Evolutionary conservation across 2,113 vertebrate genomes (phyloP), one percentile per base, ranked within the genome.

Genomic region (Vidua macroura): DNA sequence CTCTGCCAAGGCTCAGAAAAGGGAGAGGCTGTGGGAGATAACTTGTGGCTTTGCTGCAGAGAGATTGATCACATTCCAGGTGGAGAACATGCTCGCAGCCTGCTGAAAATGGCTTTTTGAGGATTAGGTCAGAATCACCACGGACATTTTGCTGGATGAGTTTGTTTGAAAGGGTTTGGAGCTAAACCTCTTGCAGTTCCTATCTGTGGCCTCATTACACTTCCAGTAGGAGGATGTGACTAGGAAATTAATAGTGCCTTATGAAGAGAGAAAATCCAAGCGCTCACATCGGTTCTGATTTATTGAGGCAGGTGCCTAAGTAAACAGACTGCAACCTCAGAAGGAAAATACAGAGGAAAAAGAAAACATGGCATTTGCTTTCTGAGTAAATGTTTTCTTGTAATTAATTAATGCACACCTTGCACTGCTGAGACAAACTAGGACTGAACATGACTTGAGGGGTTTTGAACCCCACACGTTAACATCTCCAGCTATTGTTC

Each of bases 241-340:
- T 69, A 96, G 96, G 81, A 95, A 86, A 94, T 68, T 67, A 84
- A 95, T 14, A 64, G 46, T 11, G 77, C 59, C 58, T 85, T 83
- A 62, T 44, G 76, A 89, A 94, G 92, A 78, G 58, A 88, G 52
- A 59, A 59, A 86, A 92, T 76, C 58, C 62, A 70, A 77, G 55
- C 6, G 51, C 62, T 78, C 68, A 37, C 11, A 33, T 28, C 7
- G 4, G 41, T 69, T 72, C 88, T 48, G 70, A 83, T 84, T 91
- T 77, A 81, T 30, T 33, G 55, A 82, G 33, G 84, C 73, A 84
- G 66, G 82, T 66, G 52, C 48, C 79, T 55, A 59, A 73, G 86
- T 83, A 90, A 84, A 20, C 28, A 84, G 49, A 69, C 46, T 53
- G 41, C 30, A 63, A 7, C 83, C 84, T 72, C n/a, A 52, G 52